Evolutionary conservation across 1,140 invertebrate genomes (phyloP), one percentile per base, ranked within the genome.

Genomic region (Euglossa dilemma): DNA sequence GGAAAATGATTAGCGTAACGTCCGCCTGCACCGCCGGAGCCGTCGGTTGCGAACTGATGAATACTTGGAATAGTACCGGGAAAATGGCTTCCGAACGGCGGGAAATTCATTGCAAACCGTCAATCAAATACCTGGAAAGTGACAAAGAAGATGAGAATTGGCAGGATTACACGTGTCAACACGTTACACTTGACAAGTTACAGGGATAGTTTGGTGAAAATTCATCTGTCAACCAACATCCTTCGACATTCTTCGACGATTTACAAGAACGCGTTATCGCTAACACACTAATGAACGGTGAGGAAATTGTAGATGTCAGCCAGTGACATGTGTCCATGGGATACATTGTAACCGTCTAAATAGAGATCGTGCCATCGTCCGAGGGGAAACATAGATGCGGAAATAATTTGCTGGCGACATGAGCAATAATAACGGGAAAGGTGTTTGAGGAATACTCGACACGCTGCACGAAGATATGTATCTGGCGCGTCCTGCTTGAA

Each of bases 51-150:
- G 87, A 96, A 96, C 89, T 96, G 96, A 93, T 96, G 96, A 83
- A 96, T 96, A 79, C 95, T 95, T 67, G 95, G 95, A 91, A 96
- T 95, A 59, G 95, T 94, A 86, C 95, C 94, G 80, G 95, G 95
- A 93, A 96, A 96, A 84, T 96, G 96, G 86, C 95, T 95, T 91
- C 95, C 95, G 90, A 96, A 96, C 85, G 95, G 95, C 90, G 96
- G 95, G 91, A 96, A 96, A 95, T 96, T 96, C 96, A 96, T 96
- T 93, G 92, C 92, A 91, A 89, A 90, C 84, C 88, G 90, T 94
- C 91, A 93, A 91, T 94, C 89, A 89, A 85, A 92, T 91, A 93
- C 88, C 94, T 94, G 76, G 45, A 91, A 85, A 74, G 16, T 25
- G 3, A 9, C 18, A 63, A 76, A 36, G 18, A 64, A 63, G 50